phyloP scores from a whole-genome alignment of 2,888 invertebrate genomes.

The Sminthurinus aureus region DNA sequence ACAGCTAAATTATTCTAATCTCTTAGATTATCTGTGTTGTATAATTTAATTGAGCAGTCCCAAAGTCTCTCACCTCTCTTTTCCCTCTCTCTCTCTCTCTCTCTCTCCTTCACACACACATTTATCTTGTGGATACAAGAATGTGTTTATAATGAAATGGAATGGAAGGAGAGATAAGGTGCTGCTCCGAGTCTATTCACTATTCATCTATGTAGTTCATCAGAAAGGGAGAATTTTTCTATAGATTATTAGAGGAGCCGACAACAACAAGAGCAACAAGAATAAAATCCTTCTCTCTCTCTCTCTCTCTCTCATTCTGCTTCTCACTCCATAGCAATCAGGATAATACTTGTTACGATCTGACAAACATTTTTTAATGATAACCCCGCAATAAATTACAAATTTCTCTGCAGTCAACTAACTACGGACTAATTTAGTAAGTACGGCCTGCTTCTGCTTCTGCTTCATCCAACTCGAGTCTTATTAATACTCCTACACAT shows the following conservation, averaged over 20 bases:
- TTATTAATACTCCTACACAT: conserved; percentile 10
- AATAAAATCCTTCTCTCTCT: background rate
- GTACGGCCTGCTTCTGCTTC: background rate
- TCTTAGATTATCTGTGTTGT: conserved; percentile 15
- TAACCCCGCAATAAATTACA: conserved; percentile 31
- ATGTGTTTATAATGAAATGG: no score
- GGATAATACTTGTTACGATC: conserved; percentile 20
- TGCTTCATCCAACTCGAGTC: background rate
- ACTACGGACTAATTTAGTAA: background rate
- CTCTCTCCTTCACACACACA: background rate
- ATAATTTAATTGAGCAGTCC: conserved; percentile 31
- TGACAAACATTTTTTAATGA: conserved; percentile 19
- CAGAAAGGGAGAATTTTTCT: background rate
- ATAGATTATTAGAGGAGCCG: background rate
- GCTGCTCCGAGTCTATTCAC: no score
- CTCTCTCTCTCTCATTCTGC: no score
- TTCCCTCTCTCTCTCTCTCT: background rate
- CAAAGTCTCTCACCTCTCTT: conserved; percentile 12
- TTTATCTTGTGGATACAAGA: no score
- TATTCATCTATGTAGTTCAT: conserved; percentile 18
- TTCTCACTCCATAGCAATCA: background rate
- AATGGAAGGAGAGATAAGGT: no score
- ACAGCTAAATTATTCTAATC: conserved; percentile 30
- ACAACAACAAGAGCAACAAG: background rate
- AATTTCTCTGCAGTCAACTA: background rate